Conservation (phyloP, 1,140 invertebrate species). For the Agrilus planipennis region DNA sequence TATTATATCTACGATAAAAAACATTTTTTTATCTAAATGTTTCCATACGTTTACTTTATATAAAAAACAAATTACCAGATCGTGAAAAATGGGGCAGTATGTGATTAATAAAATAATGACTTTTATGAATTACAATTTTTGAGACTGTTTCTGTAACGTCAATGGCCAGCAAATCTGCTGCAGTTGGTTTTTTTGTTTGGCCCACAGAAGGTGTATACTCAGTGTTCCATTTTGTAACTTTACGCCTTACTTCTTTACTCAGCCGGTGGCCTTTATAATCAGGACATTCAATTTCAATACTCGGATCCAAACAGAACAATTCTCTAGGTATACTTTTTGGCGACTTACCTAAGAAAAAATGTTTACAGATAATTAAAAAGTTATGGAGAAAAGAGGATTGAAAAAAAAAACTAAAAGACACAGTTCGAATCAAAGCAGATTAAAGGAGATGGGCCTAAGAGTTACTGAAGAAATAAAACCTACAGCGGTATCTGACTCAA, state of each 20-base stretch:
- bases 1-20: slow-evolving; percentile 38
- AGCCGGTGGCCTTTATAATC: slow-evolving; percentile 43
- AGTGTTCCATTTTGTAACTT: slow-evolving; percentile 35
- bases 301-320: slow-evolving; percentile 41
- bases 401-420: too few species aligned
- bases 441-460: too few species aligned
- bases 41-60: background rate
- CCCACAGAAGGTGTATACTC: slow-evolving; percentile 35
- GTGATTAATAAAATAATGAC: slow-evolving; percentile 36
- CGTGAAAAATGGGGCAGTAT: slow-evolving; percentile 44
- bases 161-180: slow-evolving; percentile 35
- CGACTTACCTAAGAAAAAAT: slow-evolving; percentile 17
- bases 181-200: slow-evolving; percentile 32
- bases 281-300: slow-evolving; percentile 42
- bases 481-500: too few species aligned
- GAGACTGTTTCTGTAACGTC: slow-evolving; percentile 31
- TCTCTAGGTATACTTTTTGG: slow-evolving; percentile 32
- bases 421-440: too few species aligned
- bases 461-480: too few species aligned
- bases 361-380: too few species aligned
- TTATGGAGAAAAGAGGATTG: too few species aligned
- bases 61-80: slow-evolving; percentile 27
- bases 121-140: slow-evolving; percentile 29
- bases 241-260: slow-evolving; percentile 23
- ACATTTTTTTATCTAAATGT: background rate